Conservation (phyloP, 2,888 invertebrate species). For the Prosopocoilus inquinatus region DNA sequence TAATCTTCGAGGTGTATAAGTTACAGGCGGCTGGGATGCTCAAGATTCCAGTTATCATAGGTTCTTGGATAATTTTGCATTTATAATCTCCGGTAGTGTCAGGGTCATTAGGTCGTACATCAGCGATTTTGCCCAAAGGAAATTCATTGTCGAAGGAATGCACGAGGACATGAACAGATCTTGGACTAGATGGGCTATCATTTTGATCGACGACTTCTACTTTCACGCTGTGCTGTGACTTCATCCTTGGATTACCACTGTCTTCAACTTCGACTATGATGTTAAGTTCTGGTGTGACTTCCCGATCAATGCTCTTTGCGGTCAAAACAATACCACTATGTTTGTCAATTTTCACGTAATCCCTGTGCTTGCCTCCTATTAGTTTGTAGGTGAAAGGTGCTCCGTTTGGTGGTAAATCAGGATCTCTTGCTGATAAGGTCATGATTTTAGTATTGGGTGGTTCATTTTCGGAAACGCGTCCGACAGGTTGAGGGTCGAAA, state of each 20-base stretch:
- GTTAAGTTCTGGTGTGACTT: slow-evolving; percentile 71
- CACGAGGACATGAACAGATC: slow-evolving; percentile 78
- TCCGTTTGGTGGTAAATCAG: slow-evolving; percentile 86
- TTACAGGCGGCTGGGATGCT: slow-evolving; percentile 77
- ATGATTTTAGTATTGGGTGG: slow-evolving; percentile 79
- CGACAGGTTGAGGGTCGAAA: slow-evolving; percentile 72
- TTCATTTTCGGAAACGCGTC: slow-evolving; percentile 83
- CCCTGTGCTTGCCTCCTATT: slow-evolving; percentile 75
- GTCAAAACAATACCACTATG: slow-evolving; percentile 80
- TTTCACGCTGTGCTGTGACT: slow-evolving; percentile 73
- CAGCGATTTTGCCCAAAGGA: slow-evolving; percentile 81
- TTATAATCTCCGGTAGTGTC: slow-evolving; percentile 87
- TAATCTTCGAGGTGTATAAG: slow-evolving; percentile 71
- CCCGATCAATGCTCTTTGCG: slow-evolving; percentile 78
- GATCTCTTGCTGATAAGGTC: slow-evolving; percentile 84
- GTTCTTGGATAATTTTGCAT: slow-evolving; percentile 73
- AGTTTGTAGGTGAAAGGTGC: slow-evolving; percentile 83
- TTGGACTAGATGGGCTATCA: slow-evolving; percentile 83
- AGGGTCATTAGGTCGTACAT: slow-evolving; percentile 89
- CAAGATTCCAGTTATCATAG: slow-evolving; percentile 60
- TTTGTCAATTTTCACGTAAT: slow-evolving; percentile 72
- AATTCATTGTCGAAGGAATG: slow-evolving; percentile 74
- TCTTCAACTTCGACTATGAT: slow-evolving; percentile 84
- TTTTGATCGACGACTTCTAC: slow-evolving; percentile 84
- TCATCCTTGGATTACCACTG: slow-evolving; percentile 80